phyloP scores from a whole-genome alignment of 2,888 invertebrate species.

The Pristionchus exspectatus region DNA sequence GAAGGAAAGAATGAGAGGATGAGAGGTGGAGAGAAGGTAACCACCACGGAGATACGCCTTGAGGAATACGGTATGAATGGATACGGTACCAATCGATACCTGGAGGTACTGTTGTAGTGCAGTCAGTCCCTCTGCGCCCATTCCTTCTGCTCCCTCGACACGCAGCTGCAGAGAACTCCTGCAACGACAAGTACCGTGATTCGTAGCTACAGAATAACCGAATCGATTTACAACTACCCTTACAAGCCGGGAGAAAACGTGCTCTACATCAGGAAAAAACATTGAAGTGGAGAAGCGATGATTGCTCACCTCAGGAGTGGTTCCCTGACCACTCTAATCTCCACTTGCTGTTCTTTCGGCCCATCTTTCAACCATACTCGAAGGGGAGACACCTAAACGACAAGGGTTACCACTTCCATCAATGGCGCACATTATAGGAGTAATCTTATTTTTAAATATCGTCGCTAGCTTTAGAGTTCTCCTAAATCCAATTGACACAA shows the following conservation, averaged over 20 bases:
- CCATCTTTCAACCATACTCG: conserved; percentile 33
- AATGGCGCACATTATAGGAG: too few species aligned
- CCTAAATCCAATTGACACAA: too few species aligned
- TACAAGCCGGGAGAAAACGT: neutral
- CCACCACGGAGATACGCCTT: conserved; percentile 63
- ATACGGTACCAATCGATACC: conserved; percentile 47
- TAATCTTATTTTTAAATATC: too few species aligned
- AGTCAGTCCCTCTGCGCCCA: neutral
- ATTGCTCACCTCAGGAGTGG: neutral
- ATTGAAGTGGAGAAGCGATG: neutral
- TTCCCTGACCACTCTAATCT: conserved; percentile 11
- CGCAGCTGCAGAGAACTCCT: conserved; percentile 20
- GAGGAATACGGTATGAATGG: conserved; percentile 44
- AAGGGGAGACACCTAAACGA: conserved; percentile 39
- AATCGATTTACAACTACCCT: neutral
- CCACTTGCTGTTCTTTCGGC: conserved; percentile 44
- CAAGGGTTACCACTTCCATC: neutral
- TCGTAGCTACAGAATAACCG: neutral
- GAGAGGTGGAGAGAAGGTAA: conserved; percentile 59
- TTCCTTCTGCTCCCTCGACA: conserved; percentile 45
- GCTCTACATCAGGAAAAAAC: too few species aligned
- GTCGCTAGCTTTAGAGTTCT: too few species aligned
- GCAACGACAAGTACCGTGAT: neutral
- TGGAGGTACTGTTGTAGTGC: conserved; percentile 57
- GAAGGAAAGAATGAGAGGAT: conserved; percentile 1